Base-by-base conservation (phyloP, 2,797 vertebrate species). In the Pteropus rufus region DNA sequence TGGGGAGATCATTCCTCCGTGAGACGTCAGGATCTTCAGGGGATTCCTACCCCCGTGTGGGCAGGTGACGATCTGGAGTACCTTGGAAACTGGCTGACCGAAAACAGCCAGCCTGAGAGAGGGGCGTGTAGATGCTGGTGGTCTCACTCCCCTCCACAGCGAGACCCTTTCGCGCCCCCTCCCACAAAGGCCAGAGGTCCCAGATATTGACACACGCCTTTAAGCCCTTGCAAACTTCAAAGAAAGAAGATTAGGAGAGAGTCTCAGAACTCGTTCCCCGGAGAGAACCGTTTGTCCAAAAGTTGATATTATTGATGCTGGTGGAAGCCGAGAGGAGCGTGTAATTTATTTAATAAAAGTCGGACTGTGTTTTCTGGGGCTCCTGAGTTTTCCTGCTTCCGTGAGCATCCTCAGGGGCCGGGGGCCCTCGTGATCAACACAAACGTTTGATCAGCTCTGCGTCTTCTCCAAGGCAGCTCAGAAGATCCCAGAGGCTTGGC, bases 211-310 rank as follows among this genome's bases (percentile, higher is more conserved):
- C 97, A 97, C 75, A 52, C n/a, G 96, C 96, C 97, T 98, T 98
- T 98, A 98, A 98, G 98, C 98, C 98, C 96, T 95, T 77, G 88
- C 98, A 98, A 95, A 96, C 98, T 98, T 99, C 98, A 99, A 98
- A 99, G 98, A 92, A 92, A 95, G 98, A 98, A 98, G 98, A 98
- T 98, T 98, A 98, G 97, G 97, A 96, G 94, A 76, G 91, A 95
- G 94, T 97, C 98, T 98, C 98, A 98, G 97, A 98, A 98, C 96
- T 97, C 0, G 0, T 58, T 98, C 98, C 98, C 98, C 95, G 67
- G 98, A 98, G 98, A 98, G 86, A 96, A 82, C 77, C 97, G 87
- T 98, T 98, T 98, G 98, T 98, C 98, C 98, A 98, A 98, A 98
- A 98, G 98, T 98, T 98, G 98, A 98, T 98, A 98, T 98, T 98